phyloP scores from a whole-genome alignment of 2,888 invertebrate genomes.

The Cerastoderma edule region DNA sequence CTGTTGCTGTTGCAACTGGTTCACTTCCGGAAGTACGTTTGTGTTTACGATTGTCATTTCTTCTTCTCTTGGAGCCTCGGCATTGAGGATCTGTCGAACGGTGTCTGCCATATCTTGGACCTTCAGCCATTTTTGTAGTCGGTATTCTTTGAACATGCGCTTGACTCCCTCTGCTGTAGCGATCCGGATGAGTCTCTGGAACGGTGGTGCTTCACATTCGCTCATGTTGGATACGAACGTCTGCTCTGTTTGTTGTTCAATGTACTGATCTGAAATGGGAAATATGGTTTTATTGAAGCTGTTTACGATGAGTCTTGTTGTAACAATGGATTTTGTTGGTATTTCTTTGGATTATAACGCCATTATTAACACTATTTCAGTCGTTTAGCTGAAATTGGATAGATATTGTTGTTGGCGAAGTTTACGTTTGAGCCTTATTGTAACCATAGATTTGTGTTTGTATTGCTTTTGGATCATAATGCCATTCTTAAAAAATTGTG shows the following conservation, averaged over 20 bases:
- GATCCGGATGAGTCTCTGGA: conserved; percentile 54
- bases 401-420: too few relatives aligned
- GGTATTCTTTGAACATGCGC: conserved; percentile 59
- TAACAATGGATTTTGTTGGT: too few relatives aligned
- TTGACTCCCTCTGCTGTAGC: conserved; percentile 56
- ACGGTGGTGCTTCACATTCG: conserved; percentile 39
- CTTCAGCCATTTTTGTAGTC: conserved; percentile 56
- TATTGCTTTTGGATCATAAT: too few relatives aligned
- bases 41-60: too few relatives aligned
- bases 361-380: too few relatives aligned
- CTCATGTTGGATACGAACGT: conserved; percentile 45
- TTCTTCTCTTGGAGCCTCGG: background rate
- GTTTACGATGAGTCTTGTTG: too few relatives aligned
- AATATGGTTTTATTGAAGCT: too few relatives aligned
- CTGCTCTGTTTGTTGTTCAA: conserved; percentile 50
- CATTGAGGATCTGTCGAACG: conserved; percentile 39
- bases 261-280: conserved; percentile 52
- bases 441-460: too few relatives aligned
- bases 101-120: conserved; percentile 55
- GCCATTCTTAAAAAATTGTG: too few relatives aligned
- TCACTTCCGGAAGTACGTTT: background rate
- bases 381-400: too few relatives aligned
- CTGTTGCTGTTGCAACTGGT: background rate
- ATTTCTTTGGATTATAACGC: too few relatives aligned
- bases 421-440: too few relatives aligned